Evolutionary conservation across 2,888 invertebrate species (phyloP), one percentile per base, ranked within the genome.

Genomic region (Eilema caniola): DNA sequence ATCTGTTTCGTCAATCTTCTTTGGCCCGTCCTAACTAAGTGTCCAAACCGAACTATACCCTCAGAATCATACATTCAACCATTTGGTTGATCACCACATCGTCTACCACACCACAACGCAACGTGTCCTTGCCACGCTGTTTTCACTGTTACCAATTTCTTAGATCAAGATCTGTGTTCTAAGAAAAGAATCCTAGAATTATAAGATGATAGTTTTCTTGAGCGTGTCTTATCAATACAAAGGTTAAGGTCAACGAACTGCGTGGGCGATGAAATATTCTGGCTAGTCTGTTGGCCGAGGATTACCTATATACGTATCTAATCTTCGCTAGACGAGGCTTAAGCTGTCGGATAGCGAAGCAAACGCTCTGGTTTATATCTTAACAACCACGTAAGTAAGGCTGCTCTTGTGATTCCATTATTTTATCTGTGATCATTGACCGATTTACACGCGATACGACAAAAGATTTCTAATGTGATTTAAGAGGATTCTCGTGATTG

Each of bases 271-370:
- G 25, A 60, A 59, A n/a, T 25, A 41, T 41, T 24, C n/a, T 60
- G 33, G 57, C 24, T 37, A 37, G 66, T 66, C 59, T 66, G 59
- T 66, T 60, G 66, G 59, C 14, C 59, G 3, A 41, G 37, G 66
- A 66, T 66, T 57, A 57, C 57, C 66, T 28, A n/a, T 28, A 59
- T 23, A 37, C 33, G 37, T 66, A 66, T 66, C 66, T 66, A 59
- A 66, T 66, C 66, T 66, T 37, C 24, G 59, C 20, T 59, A 66
- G 66, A 60, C 66, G 28, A 41, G 59, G 66, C 59, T 66, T 66
- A 66, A 41, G 20, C 25, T 66, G 66, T 66, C 66, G 25, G 41
- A 60, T 28, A 41, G 59, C 20, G n/a, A 24, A 37, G 59, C 11
- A 28, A 53, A 12, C n/a, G 59, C 41, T 61, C 61, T 61, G 61